Conservation (phyloP, 2,888 invertebrate genomes). For the Nymphalis polychloros region DNA sequence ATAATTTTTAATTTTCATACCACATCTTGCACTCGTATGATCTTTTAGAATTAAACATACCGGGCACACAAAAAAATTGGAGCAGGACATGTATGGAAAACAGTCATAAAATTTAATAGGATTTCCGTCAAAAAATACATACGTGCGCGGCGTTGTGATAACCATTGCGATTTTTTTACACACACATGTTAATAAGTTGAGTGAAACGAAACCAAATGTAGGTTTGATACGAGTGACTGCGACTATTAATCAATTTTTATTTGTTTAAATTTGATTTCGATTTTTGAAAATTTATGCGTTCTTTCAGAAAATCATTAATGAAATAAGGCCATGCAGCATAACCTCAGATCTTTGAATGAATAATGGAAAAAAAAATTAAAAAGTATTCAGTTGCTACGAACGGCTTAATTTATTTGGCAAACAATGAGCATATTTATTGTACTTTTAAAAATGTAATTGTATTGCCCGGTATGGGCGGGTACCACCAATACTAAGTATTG, state of each 20-base stretch:
- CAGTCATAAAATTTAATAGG: constrained; percentile 79
- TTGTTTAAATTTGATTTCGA: constrained; percentile 20
- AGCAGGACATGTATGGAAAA: constrained; percentile 78
- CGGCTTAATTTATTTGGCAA: no score
- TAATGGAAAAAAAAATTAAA: not conserved
- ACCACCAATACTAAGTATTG: no score
- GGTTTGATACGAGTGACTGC: constrained; percentile 34
- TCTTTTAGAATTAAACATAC: constrained; percentile 50
- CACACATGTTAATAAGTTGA: constrained; percentile 56
- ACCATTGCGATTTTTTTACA: constrained; percentile 53
- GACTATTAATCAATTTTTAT: constrained; percentile 23
- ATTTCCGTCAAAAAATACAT: constrained; percentile 75
- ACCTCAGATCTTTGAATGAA: not conserved
- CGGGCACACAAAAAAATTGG: constrained; percentile 69
- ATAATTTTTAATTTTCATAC: constrained; percentile 18
- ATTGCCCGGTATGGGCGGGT: no score
- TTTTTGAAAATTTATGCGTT: constrained; percentile 13
- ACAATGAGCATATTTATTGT: no score
- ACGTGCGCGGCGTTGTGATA: constrained; percentile 69
- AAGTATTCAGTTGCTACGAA: not conserved
- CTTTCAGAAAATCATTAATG: constrained; percentile 13
- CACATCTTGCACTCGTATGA: constrained; percentile 52
- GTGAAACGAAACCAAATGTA: constrained; percentile 52
- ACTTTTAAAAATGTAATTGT: no score
- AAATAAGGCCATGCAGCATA: not conserved